Evolutionary conservation across 2,113 vertebrate genomes (phyloP).

Genomic region (Menidia beryllina): DNA sequence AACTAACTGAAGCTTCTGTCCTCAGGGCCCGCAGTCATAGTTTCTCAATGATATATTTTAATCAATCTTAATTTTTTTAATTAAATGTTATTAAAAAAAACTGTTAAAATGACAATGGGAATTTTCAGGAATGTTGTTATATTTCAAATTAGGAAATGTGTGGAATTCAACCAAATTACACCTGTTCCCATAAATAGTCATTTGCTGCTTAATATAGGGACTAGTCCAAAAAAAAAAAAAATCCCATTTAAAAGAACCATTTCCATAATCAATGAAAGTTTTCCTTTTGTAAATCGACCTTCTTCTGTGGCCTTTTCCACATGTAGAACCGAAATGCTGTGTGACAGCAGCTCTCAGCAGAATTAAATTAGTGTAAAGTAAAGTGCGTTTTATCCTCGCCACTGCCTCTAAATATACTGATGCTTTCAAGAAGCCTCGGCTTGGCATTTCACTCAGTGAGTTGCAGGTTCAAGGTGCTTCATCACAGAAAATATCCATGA

Average conservation of each 20-base stretch:
- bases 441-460: slow-evolving; percentile 55
- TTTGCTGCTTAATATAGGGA: slow-evolving; percentile 18
- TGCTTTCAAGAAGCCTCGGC: slow-evolving; percentile 24
- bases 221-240: slow-evolving; percentile 34
- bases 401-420: slow-evolving; percentile 52
- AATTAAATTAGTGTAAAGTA: slow-evolving; percentile 63
- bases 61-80: too few relatives aligned
- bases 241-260: slow-evolving; percentile 44
- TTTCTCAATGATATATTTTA: too few relatives aligned
- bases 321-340: slow-evolving; percentile 55
- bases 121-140: neutral
- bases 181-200: neutral
- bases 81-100: too few relatives aligned
- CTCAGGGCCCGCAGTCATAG: neutral
- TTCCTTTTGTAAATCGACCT: slow-evolving; percentile 62
- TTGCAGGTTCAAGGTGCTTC: slow-evolving; percentile 30
- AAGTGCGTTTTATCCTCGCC: slow-evolving; percentile 52
- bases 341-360: slow-evolving; percentile 60
- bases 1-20: neutral
- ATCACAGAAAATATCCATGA: slow-evolving; percentile 35
- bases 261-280: slow-evolving; percentile 51
- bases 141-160: neutral
- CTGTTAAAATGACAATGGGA: too few relatives aligned
- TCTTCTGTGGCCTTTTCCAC: slow-evolving; percentile 60
- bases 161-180: slow-evolving; percentile 18